phyloP scores from a whole-genome alignment of 92 coral and sea anemone genomes.

The Bergia sp. region DNA sequence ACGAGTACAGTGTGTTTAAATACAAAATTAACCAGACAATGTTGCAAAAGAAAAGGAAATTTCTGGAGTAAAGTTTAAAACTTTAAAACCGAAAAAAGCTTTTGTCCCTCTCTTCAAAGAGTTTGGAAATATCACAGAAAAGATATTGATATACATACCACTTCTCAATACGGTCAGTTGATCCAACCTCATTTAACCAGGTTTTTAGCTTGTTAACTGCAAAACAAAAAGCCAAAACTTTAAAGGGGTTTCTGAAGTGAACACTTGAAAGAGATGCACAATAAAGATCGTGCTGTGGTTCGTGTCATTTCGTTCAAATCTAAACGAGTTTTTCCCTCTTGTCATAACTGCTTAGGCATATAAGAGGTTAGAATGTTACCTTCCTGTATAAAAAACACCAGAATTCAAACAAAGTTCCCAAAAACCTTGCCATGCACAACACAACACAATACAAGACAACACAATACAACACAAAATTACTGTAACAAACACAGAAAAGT shows the following conservation, averaged over 20 bases:
- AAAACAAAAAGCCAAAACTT: neutral
- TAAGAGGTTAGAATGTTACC: no score
- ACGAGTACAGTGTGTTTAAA: no score
- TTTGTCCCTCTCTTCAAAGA: neutral
- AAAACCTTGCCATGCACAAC: no score
- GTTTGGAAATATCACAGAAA: neutral
- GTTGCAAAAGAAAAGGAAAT: neutral
- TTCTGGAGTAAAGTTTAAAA: neutral
- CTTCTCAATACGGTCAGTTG: slow-evolving; percentile 4
- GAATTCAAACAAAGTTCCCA: no score
- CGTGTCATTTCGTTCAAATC: no score
- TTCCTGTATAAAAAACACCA: no score
- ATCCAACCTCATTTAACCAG: slow-evolving; percentile 27
- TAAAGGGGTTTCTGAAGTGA: neutral
- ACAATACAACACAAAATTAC: neutral
- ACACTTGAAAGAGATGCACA: neutral
- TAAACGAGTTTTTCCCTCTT: no score
- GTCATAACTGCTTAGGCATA: no score
- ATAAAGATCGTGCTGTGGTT: neutral
- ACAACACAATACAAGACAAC: no score
- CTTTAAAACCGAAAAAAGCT: no score
- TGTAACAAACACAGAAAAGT: neutral
- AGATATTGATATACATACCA: slow-evolving; percentile 11
- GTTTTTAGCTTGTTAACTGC: slow-evolving; percentile 2
- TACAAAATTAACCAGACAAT: neutral